A percentile compares a stretch with the other conserved stretches of the same genome.
Conservation (phyloP, 2,797 vertebrate genomes). For the Aplochiton taeniatus region DNA sequence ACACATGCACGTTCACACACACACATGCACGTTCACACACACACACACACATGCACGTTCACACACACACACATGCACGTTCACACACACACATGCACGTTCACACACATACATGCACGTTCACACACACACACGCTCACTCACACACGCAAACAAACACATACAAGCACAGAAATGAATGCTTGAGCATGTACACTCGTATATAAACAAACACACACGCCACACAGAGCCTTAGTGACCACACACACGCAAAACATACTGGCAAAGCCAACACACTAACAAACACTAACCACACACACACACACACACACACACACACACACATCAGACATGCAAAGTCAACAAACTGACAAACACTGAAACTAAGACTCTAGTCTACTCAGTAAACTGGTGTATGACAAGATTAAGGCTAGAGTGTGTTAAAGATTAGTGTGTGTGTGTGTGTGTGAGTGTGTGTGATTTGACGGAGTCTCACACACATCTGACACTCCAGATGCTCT, state of each 20-base stretch:
- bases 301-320: constrained; percentile 74
- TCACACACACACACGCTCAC: background rate
- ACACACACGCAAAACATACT: too few relatives aligned
- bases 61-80: constrained; percentile 30
- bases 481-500: too few relatives aligned
- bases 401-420: background rate
- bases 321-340: too few relatives aligned
- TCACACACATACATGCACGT: background rate
- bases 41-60: too few relatives aligned
- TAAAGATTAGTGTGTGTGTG: background rate
- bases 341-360: too few relatives aligned
- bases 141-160: background rate
- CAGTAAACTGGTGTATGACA: background rate
- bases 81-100: constrained; percentile 79
- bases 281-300: constrained; percentile 71
- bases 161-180: constrained; percentile 87
- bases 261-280: too few relatives aligned
- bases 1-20: background rate
- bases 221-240: too few relatives aligned
- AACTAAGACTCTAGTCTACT: too few relatives aligned
- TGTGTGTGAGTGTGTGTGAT: constrained; percentile 6
- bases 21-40: constrained; percentile 5
- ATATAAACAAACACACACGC: constrained; percentile 68
- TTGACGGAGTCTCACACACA: too few relatives aligned
- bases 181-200: too few relatives aligned